Conservation (phyloP, 2,888 invertebrate species). For the Drosophila kambysellisi region DNA sequence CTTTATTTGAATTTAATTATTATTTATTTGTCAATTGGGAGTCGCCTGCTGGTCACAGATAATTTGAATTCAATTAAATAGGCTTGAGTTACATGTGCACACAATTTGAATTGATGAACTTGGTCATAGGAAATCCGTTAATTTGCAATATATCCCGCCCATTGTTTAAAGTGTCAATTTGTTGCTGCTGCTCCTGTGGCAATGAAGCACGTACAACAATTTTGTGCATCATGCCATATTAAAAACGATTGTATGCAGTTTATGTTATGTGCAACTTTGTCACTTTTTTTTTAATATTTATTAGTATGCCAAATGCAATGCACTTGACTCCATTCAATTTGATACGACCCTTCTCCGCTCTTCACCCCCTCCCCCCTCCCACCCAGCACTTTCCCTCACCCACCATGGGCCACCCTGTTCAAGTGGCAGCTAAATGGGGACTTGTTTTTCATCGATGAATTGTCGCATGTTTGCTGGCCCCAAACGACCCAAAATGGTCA, state of each 20-base stretch:
- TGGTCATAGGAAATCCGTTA: slow-evolving; percentile 34
- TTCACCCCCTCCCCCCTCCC: neutral
- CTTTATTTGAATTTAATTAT: neutral
- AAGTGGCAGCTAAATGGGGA: slow-evolving; percentile 30
- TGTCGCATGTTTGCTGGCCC: slow-evolving; percentile 64
- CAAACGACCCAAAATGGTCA: slow-evolving; percentile 46
- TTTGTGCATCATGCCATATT: slow-evolving; percentile 16
- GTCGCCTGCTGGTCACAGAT: neutral
- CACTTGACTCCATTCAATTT: slow-evolving; percentile 72
- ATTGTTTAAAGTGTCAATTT: slow-evolving; percentile 46
- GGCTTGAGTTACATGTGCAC: neutral
- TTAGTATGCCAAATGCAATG: slow-evolving; percentile 69
- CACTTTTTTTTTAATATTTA: slow-evolving; percentile 56
- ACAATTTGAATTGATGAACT: slow-evolving; percentile 32
- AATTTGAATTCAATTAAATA: neutral
- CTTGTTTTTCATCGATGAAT: slow-evolving; percentile 65
- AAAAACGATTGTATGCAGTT: slow-evolving; percentile 45
- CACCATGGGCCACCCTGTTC: neutral
- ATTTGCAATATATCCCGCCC: slow-evolving; percentile 34
- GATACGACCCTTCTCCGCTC: neutral
- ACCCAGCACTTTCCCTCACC: neutral
- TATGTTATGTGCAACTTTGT: slow-evolving; percentile 38
- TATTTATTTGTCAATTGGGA: neutral
- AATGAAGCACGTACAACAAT: slow-evolving; percentile 38
- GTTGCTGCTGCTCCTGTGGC: slow-evolving; percentile 19